Conservation (phyloP, 2,113 vertebrate species). For the Aegotheles bennettii region DNA sequence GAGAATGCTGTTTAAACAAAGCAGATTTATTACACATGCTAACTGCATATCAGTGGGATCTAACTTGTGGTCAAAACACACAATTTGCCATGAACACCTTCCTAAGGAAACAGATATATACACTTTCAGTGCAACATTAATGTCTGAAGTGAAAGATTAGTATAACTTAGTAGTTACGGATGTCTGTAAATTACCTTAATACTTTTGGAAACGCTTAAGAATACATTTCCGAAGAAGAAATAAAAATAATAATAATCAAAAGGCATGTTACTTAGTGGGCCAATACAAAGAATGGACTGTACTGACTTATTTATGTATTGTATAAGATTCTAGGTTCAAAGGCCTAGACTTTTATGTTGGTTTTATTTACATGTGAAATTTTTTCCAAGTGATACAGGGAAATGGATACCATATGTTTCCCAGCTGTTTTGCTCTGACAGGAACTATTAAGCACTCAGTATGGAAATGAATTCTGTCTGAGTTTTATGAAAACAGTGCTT, state of each 20-base stretch:
- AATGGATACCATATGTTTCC: conserved; percentile 84
- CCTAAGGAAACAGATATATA: conserved; percentile 33
- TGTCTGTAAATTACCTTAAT: conserved; percentile 54
- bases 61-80: conserved; percentile 41
- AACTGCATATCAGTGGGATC: neutral
- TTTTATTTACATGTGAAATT: conserved; percentile 86
- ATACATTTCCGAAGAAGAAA: conserved; percentile 50
- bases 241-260: conserved; percentile 58
- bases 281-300: conserved; percentile 72
- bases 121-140: neutral
- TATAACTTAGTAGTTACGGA: neutral
- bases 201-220: conserved; percentile 47
- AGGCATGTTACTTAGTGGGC: conserved; percentile 45
- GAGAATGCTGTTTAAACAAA: conserved; percentile 10
- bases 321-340: conserved; percentile 77
- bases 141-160: conserved; percentile 17
- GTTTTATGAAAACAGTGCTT: conserved; percentile 77
- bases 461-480: conserved; percentile 80
- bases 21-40: conserved; percentile 22
- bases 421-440: conserved; percentile 82
- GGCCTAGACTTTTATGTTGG: conserved; percentile 79
- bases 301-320: conserved; percentile 75
- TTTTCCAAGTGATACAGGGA: conserved; percentile 83
- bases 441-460: conserved; percentile 74
- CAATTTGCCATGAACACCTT: conserved; percentile 34